Percentiles rank a stretch among this genome's conserved stretches.
Evolutionary conservation across 2,797 vertebrate species (phyloP).

Genomic region (Cyprinodon diabolis): DNA sequence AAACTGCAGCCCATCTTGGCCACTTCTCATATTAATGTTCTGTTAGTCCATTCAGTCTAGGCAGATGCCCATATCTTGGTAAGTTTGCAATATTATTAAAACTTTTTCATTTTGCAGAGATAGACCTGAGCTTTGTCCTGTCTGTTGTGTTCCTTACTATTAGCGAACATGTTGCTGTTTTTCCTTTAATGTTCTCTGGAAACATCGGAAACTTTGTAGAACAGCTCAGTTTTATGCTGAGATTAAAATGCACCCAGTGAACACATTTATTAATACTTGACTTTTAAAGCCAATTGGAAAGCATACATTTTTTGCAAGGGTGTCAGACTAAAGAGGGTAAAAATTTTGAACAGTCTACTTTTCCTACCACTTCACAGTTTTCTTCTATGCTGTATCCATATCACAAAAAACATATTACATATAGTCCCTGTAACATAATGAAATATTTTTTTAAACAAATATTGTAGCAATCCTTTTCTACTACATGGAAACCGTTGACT

Average conservation of each 20-base stretch:
- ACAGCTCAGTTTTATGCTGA: not conserved
- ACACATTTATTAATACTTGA: not conserved
- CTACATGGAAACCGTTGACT: slow-evolving; percentile 28
- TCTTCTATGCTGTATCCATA: not conserved
- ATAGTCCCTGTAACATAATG: not conserved
- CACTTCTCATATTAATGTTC: not conserved
- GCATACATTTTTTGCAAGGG: not conserved
- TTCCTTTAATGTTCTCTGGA: too few species aligned
- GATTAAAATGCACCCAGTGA: not conserved
- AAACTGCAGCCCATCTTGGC: not conserved
- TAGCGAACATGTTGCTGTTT: too few species aligned
- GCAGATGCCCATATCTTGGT: not conserved
- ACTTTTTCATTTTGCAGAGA: not conserved
- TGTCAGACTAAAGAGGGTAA: not conserved
- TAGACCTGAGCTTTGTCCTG: too few species aligned
- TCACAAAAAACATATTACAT: not conserved
- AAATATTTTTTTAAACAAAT: not conserved
- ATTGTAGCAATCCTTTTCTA: not conserved
- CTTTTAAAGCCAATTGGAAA: not conserved
- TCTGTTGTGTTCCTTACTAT: too few species aligned
- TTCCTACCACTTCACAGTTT: not conserved
- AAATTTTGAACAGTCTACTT: not conserved
- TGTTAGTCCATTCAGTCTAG: not conserved
- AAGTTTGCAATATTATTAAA: not conserved
- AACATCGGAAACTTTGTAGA: not conserved